Conservation (phyloP, 2,888 invertebrate genomes). For the Tholera decimalis region DNA sequence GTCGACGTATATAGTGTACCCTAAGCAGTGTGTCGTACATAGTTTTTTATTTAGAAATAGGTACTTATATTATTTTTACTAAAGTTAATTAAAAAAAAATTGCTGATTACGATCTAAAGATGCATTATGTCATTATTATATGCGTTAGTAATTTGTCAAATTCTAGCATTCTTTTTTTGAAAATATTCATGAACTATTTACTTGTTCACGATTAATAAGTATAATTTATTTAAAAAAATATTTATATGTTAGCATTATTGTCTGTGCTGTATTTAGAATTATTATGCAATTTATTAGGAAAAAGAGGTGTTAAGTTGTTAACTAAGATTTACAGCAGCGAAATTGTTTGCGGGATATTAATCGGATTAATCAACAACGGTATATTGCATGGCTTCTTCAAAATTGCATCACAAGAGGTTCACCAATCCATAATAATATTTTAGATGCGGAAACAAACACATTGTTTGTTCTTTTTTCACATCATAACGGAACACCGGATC, state of each 20-base stretch:
- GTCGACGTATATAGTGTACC: too few relatives aligned
- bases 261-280: neutral
- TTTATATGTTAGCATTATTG: neutral
- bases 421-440: too few relatives aligned
- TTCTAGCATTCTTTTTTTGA: neutral
- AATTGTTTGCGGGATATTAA: neutral
- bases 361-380: neutral
- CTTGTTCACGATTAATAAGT: neutral
- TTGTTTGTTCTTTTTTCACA: too few relatives aligned
- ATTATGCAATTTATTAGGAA: neutral
- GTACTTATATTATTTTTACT: too few relatives aligned
- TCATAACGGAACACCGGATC: too few relatives aligned
- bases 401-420: neutral
- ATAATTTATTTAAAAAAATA: neutral
- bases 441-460: too few relatives aligned
- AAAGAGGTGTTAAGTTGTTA: too few relatives aligned
- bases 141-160: neutral
- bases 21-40: too few relatives aligned
- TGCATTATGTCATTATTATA: neutral
- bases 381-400: neutral
- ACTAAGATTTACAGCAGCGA: neutral
- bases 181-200: neutral
- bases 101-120: neutral
- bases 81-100: too few relatives aligned
- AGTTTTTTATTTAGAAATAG: too few relatives aligned